phyloP scores from a whole-genome alignment of 2,797 vertebrate species.

The Neosalanx taihuensis region DNA sequence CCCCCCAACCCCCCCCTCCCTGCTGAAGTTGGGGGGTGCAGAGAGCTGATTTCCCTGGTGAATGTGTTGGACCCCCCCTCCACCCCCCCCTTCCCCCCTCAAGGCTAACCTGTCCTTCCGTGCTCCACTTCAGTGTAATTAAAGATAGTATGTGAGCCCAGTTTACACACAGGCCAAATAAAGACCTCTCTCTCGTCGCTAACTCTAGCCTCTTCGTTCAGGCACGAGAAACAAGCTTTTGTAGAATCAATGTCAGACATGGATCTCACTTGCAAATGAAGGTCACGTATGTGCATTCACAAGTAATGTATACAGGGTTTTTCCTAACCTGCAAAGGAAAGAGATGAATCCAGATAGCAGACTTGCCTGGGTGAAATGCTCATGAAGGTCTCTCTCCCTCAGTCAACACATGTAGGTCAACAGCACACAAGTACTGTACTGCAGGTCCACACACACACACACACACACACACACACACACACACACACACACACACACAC shows the following conservation, averaged over 20 bases:
- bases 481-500: conserved; percentile 50
- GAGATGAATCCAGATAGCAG: conserved; percentile 13
- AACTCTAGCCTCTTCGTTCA: conserved; percentile 52
- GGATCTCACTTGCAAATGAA: conserved; percentile 33
- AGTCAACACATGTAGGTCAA: conserved; percentile 59
- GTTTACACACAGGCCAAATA: conserved; percentile 67
- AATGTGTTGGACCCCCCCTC: conserved; percentile 58
- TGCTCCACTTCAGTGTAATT: conserved; percentile 71
- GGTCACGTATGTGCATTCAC: not conserved
- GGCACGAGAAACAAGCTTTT: conserved; percentile 19
- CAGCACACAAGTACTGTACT: conserved; percentile 43
- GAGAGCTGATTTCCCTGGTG: conserved; percentile 70
- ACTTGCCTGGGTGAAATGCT: conserved; percentile 67
- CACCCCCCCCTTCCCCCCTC: conserved; percentile 42
- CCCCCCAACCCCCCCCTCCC: conserved; percentile 40
- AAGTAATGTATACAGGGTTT: conserved; percentile 14
- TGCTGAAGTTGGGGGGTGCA: conserved; percentile 56
- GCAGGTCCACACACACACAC: conserved; percentile 54
- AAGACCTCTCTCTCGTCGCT: conserved; percentile 55
- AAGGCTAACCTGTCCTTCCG: conserved; percentile 65
- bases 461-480: conserved; percentile 49
- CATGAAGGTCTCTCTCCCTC: conserved; percentile 35
- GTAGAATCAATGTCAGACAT: conserved; percentile 36
- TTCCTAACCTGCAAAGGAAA: not conserved
- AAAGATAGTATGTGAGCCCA: conserved; percentile 68